phyloP scores from a whole-genome alignment of 2,888 invertebrate species.

The Dynastes tityus region DNA sequence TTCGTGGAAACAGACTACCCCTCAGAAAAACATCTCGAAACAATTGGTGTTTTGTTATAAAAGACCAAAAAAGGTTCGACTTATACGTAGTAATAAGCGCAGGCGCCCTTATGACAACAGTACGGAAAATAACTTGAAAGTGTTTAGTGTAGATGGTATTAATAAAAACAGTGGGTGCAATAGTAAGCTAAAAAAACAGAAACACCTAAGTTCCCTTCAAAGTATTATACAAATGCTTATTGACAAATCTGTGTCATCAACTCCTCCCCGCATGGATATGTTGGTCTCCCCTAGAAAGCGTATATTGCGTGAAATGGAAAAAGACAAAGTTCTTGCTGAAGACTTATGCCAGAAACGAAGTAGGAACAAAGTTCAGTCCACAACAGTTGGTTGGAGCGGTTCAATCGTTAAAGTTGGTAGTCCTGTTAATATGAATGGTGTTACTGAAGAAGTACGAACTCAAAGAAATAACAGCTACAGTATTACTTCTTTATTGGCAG shows the following conservation, averaged over 20 bases:
- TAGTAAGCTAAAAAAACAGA: slow-evolving; percentile 56
- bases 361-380: slow-evolving; percentile 60
- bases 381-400: slow-evolving; percentile 56
- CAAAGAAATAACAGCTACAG: slow-evolving; percentile 81
- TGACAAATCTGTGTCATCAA: slow-evolving; percentile 62
- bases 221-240: slow-evolving; percentile 64
- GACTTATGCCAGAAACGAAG: slow-evolving; percentile 65
- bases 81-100: slow-evolving; percentile 52
- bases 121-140: slow-evolving; percentile 54
- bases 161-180: slow-evolving; percentile 60
- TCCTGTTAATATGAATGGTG: slow-evolving; percentile 62
- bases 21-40: slow-evolving; percentile 82
- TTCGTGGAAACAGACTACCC: slow-evolving; percentile 89
- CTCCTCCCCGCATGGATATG: slow-evolving; percentile 65
- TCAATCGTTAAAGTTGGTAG: slow-evolving; percentile 57
- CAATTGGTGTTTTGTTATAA: slow-evolving; percentile 83
- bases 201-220: slow-evolving; percentile 61
- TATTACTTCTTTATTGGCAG: slow-evolving; percentile 87
- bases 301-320: slow-evolving; percentile 85
- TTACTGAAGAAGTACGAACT: slow-evolving; percentile 57
- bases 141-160: slow-evolving; percentile 54
- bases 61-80: slow-evolving; percentile 71
- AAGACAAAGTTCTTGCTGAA: slow-evolving; percentile 62
- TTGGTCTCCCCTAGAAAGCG: slow-evolving; percentile 89
- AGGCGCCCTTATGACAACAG: slow-evolving; percentile 56